phyloP scores from a whole-genome alignment of 2,113 vertebrate species.

The Burhinus bistriatus region DNA sequence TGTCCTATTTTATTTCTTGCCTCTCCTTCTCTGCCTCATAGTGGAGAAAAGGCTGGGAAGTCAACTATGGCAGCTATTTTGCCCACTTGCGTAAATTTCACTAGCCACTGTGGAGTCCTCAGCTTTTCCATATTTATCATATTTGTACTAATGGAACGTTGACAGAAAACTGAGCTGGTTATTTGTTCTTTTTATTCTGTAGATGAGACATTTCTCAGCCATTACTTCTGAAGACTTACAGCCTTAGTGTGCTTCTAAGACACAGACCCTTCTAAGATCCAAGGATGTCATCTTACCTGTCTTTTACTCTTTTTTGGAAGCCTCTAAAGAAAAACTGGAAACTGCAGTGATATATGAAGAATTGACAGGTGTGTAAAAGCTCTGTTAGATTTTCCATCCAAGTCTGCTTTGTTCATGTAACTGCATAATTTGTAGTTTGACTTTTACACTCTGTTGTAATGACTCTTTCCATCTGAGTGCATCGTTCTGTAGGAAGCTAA shows the following conservation, averaged over 20 bases:
- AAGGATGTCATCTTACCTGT: neutral
- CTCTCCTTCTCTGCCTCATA: no score
- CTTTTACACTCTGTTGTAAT: neutral
- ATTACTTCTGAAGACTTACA: neutral
- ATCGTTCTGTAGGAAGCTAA: conserved; percentile 41
- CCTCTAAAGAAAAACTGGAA: neutral
- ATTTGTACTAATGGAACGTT: neutral
- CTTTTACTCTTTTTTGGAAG: neutral
- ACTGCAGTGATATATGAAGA: neutral
- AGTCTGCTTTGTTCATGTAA: neutral
- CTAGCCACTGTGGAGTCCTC: neutral
- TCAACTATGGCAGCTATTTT: neutral
- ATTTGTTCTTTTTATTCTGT: neutral
- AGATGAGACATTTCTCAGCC: neutral
- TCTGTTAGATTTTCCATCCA: neutral
- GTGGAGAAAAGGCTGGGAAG: neutral
- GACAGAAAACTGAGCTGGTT: neutral
- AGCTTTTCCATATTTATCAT: neutral
- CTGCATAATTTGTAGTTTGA: neutral
- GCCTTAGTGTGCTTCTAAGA: neutral
- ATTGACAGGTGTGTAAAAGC: neutral
- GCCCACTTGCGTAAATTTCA: neutral
- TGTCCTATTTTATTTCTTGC: neutral
- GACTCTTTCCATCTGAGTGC: conserved; percentile 44
- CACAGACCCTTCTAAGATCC: neutral